These are phyloP conservation scores for Eristalis arbustorum DNA, from an alignment of 2,888 invertebrate species.

Conservation along the genomic window DNA sequence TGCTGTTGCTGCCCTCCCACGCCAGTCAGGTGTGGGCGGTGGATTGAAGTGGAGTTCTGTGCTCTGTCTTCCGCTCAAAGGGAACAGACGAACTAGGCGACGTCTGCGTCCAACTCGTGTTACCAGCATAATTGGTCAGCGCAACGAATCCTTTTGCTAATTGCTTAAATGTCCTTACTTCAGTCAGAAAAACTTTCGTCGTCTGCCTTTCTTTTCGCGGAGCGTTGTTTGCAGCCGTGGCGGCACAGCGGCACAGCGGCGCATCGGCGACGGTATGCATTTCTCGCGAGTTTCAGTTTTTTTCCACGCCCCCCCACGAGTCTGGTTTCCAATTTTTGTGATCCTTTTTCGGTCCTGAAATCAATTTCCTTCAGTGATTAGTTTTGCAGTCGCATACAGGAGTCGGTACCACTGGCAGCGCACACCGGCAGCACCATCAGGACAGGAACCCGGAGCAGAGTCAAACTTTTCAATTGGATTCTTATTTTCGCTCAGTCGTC, in stretches of 20 bases:
- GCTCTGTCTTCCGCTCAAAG: neutral
- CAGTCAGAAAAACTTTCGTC: constrained; percentile 21
- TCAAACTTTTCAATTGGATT: constrained; percentile 70
- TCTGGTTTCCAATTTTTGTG: constrained; percentile 21
- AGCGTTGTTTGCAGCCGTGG: neutral
- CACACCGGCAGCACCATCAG: neutral
- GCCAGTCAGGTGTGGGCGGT: neutral
- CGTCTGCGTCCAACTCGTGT: constrained; percentile 54
- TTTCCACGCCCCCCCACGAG: neutral
- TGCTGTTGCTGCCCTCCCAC: constrained; percentile 17
- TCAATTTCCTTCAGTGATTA: constrained; percentile 70
- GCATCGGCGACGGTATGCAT: neutral
- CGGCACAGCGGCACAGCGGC: neutral
- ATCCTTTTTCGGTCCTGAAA: constrained; percentile 62
- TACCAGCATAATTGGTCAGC: constrained; percentile 66
- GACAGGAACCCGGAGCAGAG: constrained; percentile 45
- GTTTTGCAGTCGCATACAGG: constrained; percentile 68
- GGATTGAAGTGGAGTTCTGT: neutral
- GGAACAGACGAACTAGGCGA: constrained; percentile 29
- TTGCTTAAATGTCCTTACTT: constrained; percentile 60
- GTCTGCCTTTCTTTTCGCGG: neutral
- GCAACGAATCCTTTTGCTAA: constrained; percentile 61
- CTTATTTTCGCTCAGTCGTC: constrained; percentile 56
- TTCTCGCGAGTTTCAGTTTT: constrained; percentile 13
- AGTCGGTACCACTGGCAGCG: constrained; percentile 2